These are phyloP conservation scores for Holocentrus rufus DNA, from an alignment of 2,797 vertebrate species.

Conservation along the genomic window DNA sequence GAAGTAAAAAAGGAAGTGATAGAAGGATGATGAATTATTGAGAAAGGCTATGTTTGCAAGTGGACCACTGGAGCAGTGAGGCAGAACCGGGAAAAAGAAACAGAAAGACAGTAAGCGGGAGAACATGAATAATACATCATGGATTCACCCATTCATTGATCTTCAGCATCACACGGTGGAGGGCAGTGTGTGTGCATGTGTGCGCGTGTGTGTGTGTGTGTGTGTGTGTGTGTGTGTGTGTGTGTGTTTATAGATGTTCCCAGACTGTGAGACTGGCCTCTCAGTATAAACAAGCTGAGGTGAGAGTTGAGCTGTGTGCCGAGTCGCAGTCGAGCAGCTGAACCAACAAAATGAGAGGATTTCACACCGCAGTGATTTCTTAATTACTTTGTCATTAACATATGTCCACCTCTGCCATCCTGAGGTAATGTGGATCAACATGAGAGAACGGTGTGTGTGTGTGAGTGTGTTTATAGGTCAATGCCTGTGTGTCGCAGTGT, in stretches of 20 bases:
- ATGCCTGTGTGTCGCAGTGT: too few species aligned
- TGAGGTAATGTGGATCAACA: constrained; percentile 8
- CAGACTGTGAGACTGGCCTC: constrained; percentile 17
- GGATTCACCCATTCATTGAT: constrained; percentile 52
- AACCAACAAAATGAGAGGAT: constrained; percentile 60
- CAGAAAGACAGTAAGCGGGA: constrained; percentile 4
- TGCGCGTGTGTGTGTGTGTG: not conserved
- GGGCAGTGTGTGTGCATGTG: constrained; percentile 12
- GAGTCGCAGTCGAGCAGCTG: constrained; percentile 35
- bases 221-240: not conserved
- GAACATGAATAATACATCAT: constrained; percentile 50
- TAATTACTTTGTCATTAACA: constrained; percentile 67
- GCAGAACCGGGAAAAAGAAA: constrained; percentile 1
- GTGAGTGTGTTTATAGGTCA: not conserved
- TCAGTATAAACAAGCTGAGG: constrained; percentile 36
- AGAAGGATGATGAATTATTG: constrained; percentile 25
- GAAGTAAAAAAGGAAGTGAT: not conserved
- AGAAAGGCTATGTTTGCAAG: constrained; percentile 6
- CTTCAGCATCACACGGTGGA: constrained; percentile 32
- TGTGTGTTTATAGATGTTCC: not conserved
- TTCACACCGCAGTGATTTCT: constrained; percentile 62
- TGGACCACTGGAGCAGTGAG: constrained; percentile 3
- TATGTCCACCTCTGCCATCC: constrained; percentile 44
- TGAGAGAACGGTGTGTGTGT: not conserved
- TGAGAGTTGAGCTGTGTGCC: constrained; percentile 34